Evolutionary conservation across 2,113 vertebrate species (phyloP).

Genomic region (Actinemys pallida): DNA sequence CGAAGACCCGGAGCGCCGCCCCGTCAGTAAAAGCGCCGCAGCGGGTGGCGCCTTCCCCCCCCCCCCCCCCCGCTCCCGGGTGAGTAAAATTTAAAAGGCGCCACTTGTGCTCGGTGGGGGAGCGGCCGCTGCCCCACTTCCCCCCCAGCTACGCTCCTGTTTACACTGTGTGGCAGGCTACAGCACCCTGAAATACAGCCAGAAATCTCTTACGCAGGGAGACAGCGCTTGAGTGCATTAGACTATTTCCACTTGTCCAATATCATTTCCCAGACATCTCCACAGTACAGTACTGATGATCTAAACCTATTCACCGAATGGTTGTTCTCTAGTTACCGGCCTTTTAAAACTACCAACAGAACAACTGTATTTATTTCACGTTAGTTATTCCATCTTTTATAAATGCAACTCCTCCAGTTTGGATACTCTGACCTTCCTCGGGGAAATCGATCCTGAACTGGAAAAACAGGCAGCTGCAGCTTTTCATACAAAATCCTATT

Average conservation of each 20-base stretch:
- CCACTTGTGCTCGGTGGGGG: too few relatives aligned
- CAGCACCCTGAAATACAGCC: background rate
- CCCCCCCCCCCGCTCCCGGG: rapidly evolving
- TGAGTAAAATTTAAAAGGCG: too few relatives aligned
- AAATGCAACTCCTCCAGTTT: background rate
- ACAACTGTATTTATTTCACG: too few relatives aligned
- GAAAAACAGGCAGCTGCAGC: background rate
- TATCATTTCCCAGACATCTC: background rate
- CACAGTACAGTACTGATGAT: background rate
- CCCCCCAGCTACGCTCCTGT: too few relatives aligned
- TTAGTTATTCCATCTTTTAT: background rate
- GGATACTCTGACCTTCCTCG: background rate
- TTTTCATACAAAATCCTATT: too few relatives aligned
- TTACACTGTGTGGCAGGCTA: background rate
- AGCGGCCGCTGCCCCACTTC: too few relatives aligned
- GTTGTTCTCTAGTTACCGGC: background rate
- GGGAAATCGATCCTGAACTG: background rate
- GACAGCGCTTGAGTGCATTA: background rate
- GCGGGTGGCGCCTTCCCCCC: too few relatives aligned
- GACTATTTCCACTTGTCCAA: background rate
- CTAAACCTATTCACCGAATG: background rate
- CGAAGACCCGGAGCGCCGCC: too few relatives aligned
- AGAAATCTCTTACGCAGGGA: background rate
- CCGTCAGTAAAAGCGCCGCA: too few relatives aligned
- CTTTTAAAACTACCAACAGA: too few relatives aligned